Evolutionary conservation across 2,888 invertebrate species (phyloP).

Genomic region (Drosophila dives): DNA sequence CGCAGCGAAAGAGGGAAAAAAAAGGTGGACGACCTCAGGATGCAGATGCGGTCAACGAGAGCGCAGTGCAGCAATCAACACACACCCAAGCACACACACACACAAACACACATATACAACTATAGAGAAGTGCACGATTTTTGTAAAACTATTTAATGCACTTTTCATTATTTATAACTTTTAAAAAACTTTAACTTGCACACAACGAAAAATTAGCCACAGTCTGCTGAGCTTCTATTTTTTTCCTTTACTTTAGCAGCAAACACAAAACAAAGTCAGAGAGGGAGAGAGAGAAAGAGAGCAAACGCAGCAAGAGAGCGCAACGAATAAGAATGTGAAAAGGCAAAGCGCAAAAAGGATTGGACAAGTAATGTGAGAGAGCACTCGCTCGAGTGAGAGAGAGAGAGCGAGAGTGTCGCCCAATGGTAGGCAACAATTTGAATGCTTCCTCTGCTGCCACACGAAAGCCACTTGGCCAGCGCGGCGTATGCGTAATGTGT

Average conservation of each 20-base stretch:
- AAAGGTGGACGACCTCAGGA: constrained; percentile 71
- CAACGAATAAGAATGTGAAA: constrained; percentile 4
- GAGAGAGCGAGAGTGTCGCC: constrained; percentile 33
- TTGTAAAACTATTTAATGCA: constrained; percentile 16
- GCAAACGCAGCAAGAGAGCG: constrained; percentile 9
- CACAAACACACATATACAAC: neutral
- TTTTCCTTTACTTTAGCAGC: constrained; percentile 10
- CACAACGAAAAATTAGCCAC: constrained; percentile 48
- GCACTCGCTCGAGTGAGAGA: neutral
- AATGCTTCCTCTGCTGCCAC: constrained; percentile 20
- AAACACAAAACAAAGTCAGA: constrained; percentile 43
- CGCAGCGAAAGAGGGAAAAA: constrained; percentile 46
- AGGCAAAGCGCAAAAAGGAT: constrained; percentile 4
- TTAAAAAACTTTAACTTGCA: constrained; percentile 9
- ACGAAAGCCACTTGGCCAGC: constrained; percentile 20
- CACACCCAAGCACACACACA: constrained; percentile 14
- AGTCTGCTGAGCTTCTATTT: constrained; percentile 54
- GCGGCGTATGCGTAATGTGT: constrained; percentile 73
- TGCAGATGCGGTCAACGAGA: constrained; percentile 41
- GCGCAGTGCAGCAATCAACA: constrained; percentile 16
- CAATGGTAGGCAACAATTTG: constrained; percentile 64
- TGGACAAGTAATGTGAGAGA: neutral
- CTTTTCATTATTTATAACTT: constrained; percentile 16
- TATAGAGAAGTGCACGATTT: neutral
- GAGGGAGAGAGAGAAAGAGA: constrained; percentile 7